These are phyloP conservation scores for Morpho helenor DNA, from an alignment of 2,888 invertebrate genomes.

Conservation along the genomic window DNA sequence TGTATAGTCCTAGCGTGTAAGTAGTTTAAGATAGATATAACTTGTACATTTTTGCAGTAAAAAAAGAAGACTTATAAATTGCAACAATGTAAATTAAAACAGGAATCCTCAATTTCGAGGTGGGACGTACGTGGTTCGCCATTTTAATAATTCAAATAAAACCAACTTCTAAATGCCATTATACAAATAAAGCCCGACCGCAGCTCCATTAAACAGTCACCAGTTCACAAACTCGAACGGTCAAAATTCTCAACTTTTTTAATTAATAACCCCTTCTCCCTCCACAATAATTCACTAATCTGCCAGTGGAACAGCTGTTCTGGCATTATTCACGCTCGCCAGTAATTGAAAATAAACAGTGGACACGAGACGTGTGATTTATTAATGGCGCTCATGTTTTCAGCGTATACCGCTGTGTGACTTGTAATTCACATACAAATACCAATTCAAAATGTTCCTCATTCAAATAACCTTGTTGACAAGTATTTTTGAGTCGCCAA, in stretches of 20 bases:
- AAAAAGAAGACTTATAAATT: too few species aligned
- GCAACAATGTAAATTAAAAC: too few species aligned
- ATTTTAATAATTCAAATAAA: too few species aligned
- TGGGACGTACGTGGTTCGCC: too few species aligned
- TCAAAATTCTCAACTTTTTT: slow-evolving; percentile 35
- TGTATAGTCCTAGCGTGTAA: too few species aligned
- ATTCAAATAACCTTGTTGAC: too few species aligned
- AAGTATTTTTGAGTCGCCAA: too few species aligned
- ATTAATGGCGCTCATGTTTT: slow-evolving; percentile 40
- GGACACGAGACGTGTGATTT: slow-evolving; percentile 45
- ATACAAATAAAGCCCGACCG: slow-evolving; percentile 2
- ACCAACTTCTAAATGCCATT: neutral
- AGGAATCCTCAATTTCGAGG: too few species aligned
- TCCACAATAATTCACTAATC: slow-evolving; percentile 50
- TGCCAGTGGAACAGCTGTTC: slow-evolving; percentile 45
- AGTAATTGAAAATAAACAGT: slow-evolving; percentile 69
- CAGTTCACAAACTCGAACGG: slow-evolving; percentile 16
- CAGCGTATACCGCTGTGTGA: slow-evolving; percentile 11
- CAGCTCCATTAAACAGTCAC: slow-evolving; percentile 10
- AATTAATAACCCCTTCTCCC: slow-evolving; percentile 35
- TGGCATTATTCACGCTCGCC: slow-evolving; percentile 42
- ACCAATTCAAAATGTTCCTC: too few species aligned
- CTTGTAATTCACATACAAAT: neutral
- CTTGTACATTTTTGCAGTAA: too few species aligned
- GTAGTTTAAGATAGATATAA: too few species aligned